Evolutionary conservation across 23 tunicate species (phyloP), one percentile per base, ranked within the genome.

Genomic region (Pegea sp.): DNA sequence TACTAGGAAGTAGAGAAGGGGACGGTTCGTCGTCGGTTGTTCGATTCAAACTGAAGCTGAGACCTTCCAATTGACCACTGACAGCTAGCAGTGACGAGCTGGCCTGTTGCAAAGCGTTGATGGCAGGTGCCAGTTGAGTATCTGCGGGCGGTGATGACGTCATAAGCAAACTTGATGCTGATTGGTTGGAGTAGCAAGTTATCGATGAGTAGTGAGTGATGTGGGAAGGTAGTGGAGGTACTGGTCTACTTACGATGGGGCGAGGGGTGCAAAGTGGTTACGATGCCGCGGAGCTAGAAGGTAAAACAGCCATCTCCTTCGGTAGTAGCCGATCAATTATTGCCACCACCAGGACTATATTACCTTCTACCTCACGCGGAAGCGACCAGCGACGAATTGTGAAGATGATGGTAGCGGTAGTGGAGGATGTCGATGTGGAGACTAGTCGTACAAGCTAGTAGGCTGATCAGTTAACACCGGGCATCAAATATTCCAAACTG

Each of bases 81-180:
- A 72, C 79, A 2, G 79, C 79, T 46, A 72, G 70, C 0, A 80
- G 72, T 3, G 93, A 80, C 0, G 93, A 80, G 34, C 93, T 71
- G 1, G 93, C 93, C 57, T 71, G 93, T 30, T 80, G 93, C 28
- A 80, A 65, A 13, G 79, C 93, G 60, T 71, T 68, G 59, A 80
- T 80, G 19, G 93, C 93, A 5, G 69, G 70, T 19, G 65, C 70
- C 4, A n/a, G n/a, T n/a, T n/a, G n/a, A n/a, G n/a, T n/a, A n/a
- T n/a, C n/a, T n/a, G n/a, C n/a, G n/a, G n/a, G n/a, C n/a, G n/a
- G n/a, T n/a, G n/a, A n/a, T n/a, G n/a, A n/a, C n/a, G n/a, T n/a
- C n/a, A n/a, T n/a, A n/a, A n/a, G n/a, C n/a, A n/a, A n/a, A n/a
- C n/a, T n/a, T n/a, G n/a, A n/a, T n/a, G n/a, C n/a, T n/a, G n/a